A percentile compares a stretch with the other conserved stretches of the same genome.
Conservation (phyloP, 2,888 invertebrate genomes). For the Drosophila affinis region DNA sequence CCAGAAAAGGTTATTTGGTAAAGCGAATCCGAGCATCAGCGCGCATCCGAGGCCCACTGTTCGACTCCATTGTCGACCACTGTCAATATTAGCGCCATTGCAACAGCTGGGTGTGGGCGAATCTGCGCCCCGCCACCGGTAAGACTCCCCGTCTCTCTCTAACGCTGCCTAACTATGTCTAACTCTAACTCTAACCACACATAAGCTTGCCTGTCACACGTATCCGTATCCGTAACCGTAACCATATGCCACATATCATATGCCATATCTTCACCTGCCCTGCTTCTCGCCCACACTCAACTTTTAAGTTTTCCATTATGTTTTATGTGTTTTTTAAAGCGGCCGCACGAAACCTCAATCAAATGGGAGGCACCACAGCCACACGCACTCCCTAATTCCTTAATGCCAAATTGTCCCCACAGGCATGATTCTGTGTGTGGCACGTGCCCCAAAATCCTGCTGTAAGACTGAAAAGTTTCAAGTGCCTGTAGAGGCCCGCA, state of each 20-base stretch:
- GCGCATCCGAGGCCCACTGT: slow-evolving; percentile 67
- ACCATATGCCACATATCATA: slow-evolving; percentile 2
- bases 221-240: neutral
- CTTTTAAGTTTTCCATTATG: slow-evolving; percentile 31
- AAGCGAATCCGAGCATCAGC: neutral
- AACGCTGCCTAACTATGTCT: neutral
- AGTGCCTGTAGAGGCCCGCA: slow-evolving; percentile 43
- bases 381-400: slow-evolving; percentile 15
- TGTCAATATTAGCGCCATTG: slow-evolving; percentile 84
- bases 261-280: slow-evolving; percentile 13
- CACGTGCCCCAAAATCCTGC: slow-evolving; percentile 8
- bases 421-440: slow-evolving; percentile 13
- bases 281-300: slow-evolving; percentile 38
- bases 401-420: slow-evolving; percentile 29
- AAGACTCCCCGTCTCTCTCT: slow-evolving; percentile 53
- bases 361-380: neutral
- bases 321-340: slow-evolving; percentile 16
- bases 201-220: slow-evolving; percentile 23
- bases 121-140: slow-evolving; percentile 85
- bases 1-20: neutral
- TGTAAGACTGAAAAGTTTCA: slow-evolving; percentile 55
- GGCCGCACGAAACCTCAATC: slow-evolving; percentile 23
- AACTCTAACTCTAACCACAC: neutral
- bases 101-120: slow-evolving; percentile 85
- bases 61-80: slow-evolving; percentile 73